Evolutionary conservation across 1,140 invertebrate species (phyloP).

Genomic region (Meloidogyne hapla): DNA sequence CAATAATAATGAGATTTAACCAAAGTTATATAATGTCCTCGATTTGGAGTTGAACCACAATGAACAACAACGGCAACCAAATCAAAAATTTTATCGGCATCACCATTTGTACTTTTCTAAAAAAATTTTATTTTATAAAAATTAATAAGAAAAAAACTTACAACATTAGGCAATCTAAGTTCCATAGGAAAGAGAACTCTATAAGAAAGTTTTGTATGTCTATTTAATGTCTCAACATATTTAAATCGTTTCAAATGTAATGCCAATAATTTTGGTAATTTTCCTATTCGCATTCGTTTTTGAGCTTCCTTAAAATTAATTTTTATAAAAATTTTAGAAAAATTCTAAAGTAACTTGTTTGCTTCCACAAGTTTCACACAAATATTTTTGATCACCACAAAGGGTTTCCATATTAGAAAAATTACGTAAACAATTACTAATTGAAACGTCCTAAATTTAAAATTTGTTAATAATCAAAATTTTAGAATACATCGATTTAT

Average conservation of each 20-base stretch:
- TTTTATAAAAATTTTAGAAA: not conserved
- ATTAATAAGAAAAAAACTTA: conserved; percentile 71
- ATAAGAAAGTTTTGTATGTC: conserved; percentile 97
- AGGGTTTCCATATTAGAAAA: conserved; percentile 98
- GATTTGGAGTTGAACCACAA: conserved; percentile 95
- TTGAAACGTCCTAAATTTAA: conserved; percentile 79
- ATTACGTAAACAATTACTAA: conserved; percentile 93
- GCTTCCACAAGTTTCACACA: conserved; percentile 97
- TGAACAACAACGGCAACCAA: conserved; percentile 97
- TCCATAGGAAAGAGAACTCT: conserved; percentile 97
- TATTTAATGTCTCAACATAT: conserved; percentile 96
- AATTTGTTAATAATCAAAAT: no score
- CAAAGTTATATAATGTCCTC: conserved; percentile 99
- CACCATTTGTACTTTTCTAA: conserved; percentile 31
- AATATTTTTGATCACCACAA: conserved; percentile 99
- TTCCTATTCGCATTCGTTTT: conserved; percentile 91
- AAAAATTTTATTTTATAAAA: no score
- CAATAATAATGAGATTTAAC: conserved; percentile 98
- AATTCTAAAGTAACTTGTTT: conserved; percentile 73
- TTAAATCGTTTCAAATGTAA: conserved; percentile 97
- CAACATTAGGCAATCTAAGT: conserved; percentile 93
- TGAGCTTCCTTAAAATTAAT: conserved; percentile 77
- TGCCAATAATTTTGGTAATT: conserved; percentile 92
- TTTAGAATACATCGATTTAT: no score
- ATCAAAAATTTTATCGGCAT: conserved; percentile 94